Evolutionary conservation across 2,888 invertebrate genomes (phyloP).

Genomic region (Scaptomyza tumidula): DNA sequence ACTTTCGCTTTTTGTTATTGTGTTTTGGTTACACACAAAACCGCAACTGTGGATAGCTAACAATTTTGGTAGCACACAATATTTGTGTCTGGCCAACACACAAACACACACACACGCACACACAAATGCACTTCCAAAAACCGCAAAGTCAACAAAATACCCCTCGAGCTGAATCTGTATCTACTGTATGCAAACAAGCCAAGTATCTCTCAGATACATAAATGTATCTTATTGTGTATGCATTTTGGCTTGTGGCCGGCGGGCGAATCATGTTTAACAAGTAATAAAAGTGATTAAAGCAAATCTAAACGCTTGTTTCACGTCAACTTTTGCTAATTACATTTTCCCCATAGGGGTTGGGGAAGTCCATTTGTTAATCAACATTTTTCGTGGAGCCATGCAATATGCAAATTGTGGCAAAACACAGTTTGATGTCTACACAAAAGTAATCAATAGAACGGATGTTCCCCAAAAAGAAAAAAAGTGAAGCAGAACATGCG

Average conservation of each 20-base stretch:
- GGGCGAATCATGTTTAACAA: conserved; percentile 71
- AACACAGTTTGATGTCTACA: conserved; percentile 13
- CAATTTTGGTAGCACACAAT: conserved; percentile 31
- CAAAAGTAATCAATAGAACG: conserved; percentile 71
- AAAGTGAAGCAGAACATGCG: conserved; percentile 14
- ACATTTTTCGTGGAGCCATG: conserved; percentile 51
- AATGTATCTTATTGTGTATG: conserved; percentile 26
- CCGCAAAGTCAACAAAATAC: conserved; percentile 67
- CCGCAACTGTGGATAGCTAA: conserved; percentile 23
- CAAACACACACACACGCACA: conserved; percentile 2
- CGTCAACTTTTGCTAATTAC: conserved; percentile 44
- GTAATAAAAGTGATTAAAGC: conserved; percentile 74
- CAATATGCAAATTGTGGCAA: conserved; percentile 57
- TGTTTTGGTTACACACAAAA: conserved; percentile 6
- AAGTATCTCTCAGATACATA: conserved; percentile 7
- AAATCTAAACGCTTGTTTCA: conserved; percentile 64
- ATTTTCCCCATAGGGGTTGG: conserved; percentile 1
- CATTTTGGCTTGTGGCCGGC: conserved; percentile 41
- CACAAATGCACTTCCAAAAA: conserved; percentile 29
- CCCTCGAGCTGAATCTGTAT: conserved; percentile 19
- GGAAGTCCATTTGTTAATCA: conserved; percentile 68
- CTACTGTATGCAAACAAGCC: neutral
- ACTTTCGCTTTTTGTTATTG: neutral
- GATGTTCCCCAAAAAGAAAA: conserved; percentile 36
- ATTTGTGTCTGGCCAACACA: conserved; percentile 34